These are phyloP conservation scores for Palloptera scutellata DNA, from an alignment of 2,888 invertebrate species.

Conservation along the genomic window DNA sequence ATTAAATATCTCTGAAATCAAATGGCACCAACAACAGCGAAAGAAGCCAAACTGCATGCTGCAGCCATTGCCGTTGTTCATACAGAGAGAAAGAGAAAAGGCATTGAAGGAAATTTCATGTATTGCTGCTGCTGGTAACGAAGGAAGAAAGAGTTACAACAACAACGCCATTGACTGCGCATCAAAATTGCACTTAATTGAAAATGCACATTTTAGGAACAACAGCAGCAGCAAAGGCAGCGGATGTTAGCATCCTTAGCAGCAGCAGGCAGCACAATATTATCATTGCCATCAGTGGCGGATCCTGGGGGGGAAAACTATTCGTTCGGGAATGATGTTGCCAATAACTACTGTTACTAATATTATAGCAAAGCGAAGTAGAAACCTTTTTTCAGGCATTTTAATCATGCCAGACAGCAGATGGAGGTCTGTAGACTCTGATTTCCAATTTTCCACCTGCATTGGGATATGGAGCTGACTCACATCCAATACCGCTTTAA, in stretches of 20 bases:
- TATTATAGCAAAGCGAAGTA: too few relatives aligned
- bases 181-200: slow-evolving; percentile 37
- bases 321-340: too few relatives aligned
- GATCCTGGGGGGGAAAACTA: too few relatives aligned
- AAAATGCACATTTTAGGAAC: slow-evolving; percentile 37
- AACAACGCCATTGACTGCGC: slow-evolving; percentile 7
- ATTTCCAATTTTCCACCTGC: too few relatives aligned
- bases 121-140: slow-evolving; percentile 11
- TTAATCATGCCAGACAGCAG: too few relatives aligned
- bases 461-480: too few relatives aligned
- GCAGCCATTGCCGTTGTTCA: slow-evolving; percentile 1
- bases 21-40: not conserved
- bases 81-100: not conserved
- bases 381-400: too few relatives aligned
- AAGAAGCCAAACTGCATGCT: not conserved
- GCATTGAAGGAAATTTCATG: slow-evolving; percentile 16
- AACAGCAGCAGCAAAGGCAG: slow-evolving; percentile 7
- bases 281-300: too few relatives aligned
- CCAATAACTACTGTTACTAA: too few relatives aligned
- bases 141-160: slow-evolving; percentile 12
- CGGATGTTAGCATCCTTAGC: not conserved
- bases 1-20: not conserved
- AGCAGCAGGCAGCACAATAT: slow-evolving; percentile 13
- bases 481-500: too few relatives aligned
- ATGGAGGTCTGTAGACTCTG: too few relatives aligned